Evolutionary conservation across 1,140 invertebrate species (phyloP), one percentile per base, ranked within the genome.

Genomic region (Phenacoccus solenopsis): DNA sequence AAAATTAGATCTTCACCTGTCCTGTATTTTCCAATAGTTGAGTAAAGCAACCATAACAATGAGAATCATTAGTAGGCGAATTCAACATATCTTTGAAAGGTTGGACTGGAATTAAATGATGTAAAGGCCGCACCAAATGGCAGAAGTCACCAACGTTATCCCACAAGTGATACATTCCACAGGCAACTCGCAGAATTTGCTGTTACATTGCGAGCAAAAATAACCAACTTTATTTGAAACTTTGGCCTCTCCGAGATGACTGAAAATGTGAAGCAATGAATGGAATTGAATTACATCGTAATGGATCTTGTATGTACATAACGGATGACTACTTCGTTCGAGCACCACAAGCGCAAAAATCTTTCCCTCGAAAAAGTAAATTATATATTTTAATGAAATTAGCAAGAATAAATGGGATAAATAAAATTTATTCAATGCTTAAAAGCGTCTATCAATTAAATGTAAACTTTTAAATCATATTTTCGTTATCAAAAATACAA

Each of bases 181-280:
- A 0, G 97, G 97, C 72, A 98, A 83, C 78, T 98, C 94, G 81
- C 96, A 99, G 80, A 98, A 98, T 82, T 98, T 97, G 78, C 92
- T 93, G 72, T 88, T 86, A 81, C 97, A 99, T 77, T 98, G 94
- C 2, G 76, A 95, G 79, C 96, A 99, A 75, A 95, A 88, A 78
- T 96, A 98, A 1, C 95, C 96, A 16, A 84, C 86, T 32, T 85
- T 84, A 75, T 80, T 87, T 70, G 86, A 79, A 77, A 85, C 86
- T 69, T 84, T 83, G 69, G 85, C 85, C 70, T 88, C 90, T 73
- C 94, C 91, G 32, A 93, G 82, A 78, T 96, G 93, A 77, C 92
- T 91, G 75, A n/a, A n/a, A n/a, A n/a, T n/a, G n/a, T n/a, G n/a
- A n/a, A n/a, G n/a, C n/a, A n/a, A n/a, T n/a, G n/a, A n/a, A n/a